A percentile compares a stretch with the other conserved stretches of the same genome.
These are phyloP conservation scores for Parasteatoda lunata DNA, from an alignment of 2,888 invertebrate species.

Conservation along the genomic window DNA sequence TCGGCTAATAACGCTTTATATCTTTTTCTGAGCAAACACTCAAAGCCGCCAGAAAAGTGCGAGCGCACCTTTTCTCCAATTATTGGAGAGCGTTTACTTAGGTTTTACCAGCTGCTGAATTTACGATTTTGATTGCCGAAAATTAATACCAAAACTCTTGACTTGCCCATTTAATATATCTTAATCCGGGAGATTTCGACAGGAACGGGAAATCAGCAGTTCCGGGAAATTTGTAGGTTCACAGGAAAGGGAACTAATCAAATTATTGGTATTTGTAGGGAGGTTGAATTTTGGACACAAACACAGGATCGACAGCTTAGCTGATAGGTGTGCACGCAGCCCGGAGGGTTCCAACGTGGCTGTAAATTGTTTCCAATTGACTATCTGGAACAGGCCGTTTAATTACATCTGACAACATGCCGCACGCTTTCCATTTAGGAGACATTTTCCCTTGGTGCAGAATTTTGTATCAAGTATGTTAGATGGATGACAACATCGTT, in stretches of 20 bases:
- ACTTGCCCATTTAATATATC: background rate
- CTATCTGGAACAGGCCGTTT: conserved; percentile 18
- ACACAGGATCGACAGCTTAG: conserved; percentile 30
- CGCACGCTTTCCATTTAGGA: background rate
- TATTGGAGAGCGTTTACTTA: background rate
- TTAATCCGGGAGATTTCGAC: background rate
- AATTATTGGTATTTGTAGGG: conserved; percentile 34
- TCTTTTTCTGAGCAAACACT: background rate
- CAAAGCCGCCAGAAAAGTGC: background rate
- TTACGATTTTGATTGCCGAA: background rate
- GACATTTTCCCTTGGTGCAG: background rate
- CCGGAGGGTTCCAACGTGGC: background rate
- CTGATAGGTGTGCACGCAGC: conserved; percentile 19
- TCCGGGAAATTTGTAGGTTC: background rate
- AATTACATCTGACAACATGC: conserved; percentile 39
- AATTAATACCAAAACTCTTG: background rate
- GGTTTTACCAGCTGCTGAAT: background rate
- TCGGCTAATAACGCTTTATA: conserved; percentile 8
- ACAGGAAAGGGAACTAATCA: conserved; percentile 17
- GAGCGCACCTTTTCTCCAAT: background rate
- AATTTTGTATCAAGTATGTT: too few relatives aligned
- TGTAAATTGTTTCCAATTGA: conserved; percentile 35
- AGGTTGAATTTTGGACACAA: conserved; percentile 14
- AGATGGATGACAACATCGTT: too few relatives aligned
- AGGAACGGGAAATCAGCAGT: conserved; percentile 9